A percentile compares a stretch with the other conserved stretches of the same genome.
These are phyloP conservation scores for Caligus rogercresseyi DNA, from an alignment of 1,140 invertebrate genomes.

Conservation along the genomic window DNA sequence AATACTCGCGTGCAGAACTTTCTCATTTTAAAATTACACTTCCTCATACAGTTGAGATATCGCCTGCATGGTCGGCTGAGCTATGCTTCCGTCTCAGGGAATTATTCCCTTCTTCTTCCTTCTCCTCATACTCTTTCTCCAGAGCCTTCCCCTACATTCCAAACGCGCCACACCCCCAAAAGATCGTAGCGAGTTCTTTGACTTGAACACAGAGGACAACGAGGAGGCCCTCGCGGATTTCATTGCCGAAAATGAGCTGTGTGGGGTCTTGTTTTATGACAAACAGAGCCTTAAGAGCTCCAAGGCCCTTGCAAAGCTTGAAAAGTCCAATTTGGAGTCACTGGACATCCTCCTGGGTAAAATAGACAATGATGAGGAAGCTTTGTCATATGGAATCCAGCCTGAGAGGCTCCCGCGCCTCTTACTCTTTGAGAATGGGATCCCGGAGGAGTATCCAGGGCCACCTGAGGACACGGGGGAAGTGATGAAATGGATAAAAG, in stretches of 20 bases:
- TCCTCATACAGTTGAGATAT: no score
- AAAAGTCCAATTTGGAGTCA: background rate
- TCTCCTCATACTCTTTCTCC: background rate
- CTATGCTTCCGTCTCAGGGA: background rate
- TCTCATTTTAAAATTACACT: no score
- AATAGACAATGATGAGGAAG: conserved; percentile 42
- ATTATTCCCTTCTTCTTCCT: background rate
- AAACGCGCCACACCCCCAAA: background rate
- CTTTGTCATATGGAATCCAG: conserved; percentile 64
- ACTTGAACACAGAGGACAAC: background rate
- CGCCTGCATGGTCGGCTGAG: no score
- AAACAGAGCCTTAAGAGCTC: background rate
- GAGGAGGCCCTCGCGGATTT: background rate
- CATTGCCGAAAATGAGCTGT: background rate
- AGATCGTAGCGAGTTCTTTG: background rate
- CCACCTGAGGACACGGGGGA: background rate
- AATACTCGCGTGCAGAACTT: no score
- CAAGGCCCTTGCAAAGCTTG: background rate
- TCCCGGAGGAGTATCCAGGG: conserved; percentile 35
- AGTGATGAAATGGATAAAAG: conserved; percentile 8
- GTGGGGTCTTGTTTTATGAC: background rate
- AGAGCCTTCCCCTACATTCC: background rate
- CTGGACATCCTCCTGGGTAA: background rate
- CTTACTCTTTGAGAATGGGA: conserved; percentile 78
- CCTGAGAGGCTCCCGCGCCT: conserved; percentile 61